phyloP scores from a whole-genome alignment of 2,113 vertebrate species.

The Panurus biarmicus region DNA sequence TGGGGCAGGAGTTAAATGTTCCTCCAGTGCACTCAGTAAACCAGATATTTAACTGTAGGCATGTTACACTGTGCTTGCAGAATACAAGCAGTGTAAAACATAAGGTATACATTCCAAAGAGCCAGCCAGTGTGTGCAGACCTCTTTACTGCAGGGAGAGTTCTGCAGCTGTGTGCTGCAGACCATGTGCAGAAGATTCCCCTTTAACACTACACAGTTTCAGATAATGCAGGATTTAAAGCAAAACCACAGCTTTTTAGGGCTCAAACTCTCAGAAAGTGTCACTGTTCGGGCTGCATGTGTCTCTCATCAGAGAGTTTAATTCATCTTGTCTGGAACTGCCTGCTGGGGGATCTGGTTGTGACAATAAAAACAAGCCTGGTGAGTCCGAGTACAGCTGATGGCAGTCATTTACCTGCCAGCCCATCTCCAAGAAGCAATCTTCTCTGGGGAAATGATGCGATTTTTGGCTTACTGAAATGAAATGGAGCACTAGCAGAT shows the following conservation, averaged over 20 bases:
- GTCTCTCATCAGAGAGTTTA: neutral
- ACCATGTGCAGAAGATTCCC: neutral
- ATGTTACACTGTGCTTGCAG: neutral
- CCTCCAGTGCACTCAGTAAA: neutral
- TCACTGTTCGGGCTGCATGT: neutral
- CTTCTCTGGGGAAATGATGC: neutral
- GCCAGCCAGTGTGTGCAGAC: neutral
- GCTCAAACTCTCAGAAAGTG: neutral
- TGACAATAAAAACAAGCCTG: neutral
- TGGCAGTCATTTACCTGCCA: neutral
- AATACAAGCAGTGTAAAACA: neutral
- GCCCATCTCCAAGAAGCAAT: neutral
- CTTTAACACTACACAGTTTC: neutral
- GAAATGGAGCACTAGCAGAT: slow-evolving; percentile 5
- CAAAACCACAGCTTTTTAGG: neutral
- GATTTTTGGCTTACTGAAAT: slow-evolving; percentile 6
- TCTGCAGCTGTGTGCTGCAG: neutral
- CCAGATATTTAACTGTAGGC: neutral
- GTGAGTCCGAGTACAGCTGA: neutral
- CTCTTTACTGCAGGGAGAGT: neutral
- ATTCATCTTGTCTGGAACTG: neutral
- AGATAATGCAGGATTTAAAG: neutral
- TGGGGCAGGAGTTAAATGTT: neutral
- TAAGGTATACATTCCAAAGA: neutral
- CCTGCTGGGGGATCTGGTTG: neutral